phyloP scores from a whole-genome alignment of 2,888 invertebrate species.

The Pollenia angustigena region DNA sequence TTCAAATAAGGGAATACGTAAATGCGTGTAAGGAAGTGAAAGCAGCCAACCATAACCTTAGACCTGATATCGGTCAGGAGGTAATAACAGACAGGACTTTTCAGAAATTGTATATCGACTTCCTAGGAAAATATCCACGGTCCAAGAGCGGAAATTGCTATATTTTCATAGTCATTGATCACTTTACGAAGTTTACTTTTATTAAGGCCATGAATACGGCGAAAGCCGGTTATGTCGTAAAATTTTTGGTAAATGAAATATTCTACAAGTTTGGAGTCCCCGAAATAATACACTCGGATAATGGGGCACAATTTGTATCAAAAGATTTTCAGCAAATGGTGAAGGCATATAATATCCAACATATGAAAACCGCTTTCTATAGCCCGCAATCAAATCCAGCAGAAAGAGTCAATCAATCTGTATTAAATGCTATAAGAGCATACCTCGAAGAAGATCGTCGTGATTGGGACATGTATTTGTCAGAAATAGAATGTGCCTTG shows the following conservation, averaged over 20 bases:
- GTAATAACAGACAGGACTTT: slow-evolving; percentile 15
- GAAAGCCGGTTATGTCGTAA: too few relatives aligned
- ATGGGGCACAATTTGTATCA: background rate
- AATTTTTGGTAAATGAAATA: background rate
- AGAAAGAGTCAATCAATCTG: background rate
- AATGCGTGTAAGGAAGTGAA: slow-evolving; percentile 18
- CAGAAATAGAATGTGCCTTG: slow-evolving; percentile 55
- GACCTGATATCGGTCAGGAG: background rate
- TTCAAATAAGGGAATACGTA: background rate
- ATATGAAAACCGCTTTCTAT: background rate
- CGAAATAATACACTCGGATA: background rate
- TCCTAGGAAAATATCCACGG: slow-evolving; percentile 18
- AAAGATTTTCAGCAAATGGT: background rate
- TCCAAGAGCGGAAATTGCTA: background rate
- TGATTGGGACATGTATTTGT: slow-evolving; percentile 58
- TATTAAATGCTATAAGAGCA: slow-evolving; percentile 76
- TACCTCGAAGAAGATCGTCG: slow-evolving; percentile 55
- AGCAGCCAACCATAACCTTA: background rate
- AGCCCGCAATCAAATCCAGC: too few relatives aligned
- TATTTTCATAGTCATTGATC: background rate
- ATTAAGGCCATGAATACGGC: background rate
- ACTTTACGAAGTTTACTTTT: background rate
- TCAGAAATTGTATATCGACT: slow-evolving; percentile 24
- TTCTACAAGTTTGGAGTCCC: slow-evolving; percentile 16
- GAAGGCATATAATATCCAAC: background rate